Base-by-base conservation (phyloP, 2,797 vertebrate species). In the Lithobates pipiens region DNA sequence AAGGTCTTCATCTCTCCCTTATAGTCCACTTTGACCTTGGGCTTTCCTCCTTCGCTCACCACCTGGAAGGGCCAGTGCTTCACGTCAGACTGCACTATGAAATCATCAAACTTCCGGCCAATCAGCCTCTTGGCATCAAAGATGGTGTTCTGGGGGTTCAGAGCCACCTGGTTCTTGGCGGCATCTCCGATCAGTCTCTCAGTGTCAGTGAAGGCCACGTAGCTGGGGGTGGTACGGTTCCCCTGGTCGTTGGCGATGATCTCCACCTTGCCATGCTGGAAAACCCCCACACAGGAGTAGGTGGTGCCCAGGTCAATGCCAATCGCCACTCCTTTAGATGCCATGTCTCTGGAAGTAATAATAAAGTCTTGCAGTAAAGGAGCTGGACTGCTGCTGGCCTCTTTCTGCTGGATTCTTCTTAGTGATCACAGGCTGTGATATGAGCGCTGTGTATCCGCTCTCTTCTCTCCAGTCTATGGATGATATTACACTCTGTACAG, bases 221-320 rank as follows among this genome's bases (percentile, higher is more conserved):
- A 88, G 88, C 88, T 88, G 70, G 89, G 86, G 2, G 84, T 88
- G 7, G 88, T 87, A 71, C 90, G 50, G 69, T 73, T 81, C 18
- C 79, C 79, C 32, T 81, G 79, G 69, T 81, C 79, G 34, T 81
- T 81, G 39, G 71, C 57, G 39, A 82, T 82, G 71, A 82, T 82
- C 36, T 82, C 80, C 80, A 82, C 80, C 25, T 82, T 82, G 71
- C 71, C 80, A 36, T 75, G 80, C 71, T 75, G 80, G 71, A 82
- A 82, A 29, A 82, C 80, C 29, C 68, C 80, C 71, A 67, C 71
- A 75, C 80, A 82, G 70, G 80, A 82, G 54, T 73, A 82, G 34
- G 80, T 82, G 76, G 50, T 77, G 54, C 76, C 76, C 76, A 77
- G 76, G 82, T 83, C 82, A 77, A 83, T 83, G 42, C 82, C 82